phyloP scores from a whole-genome alignment of 1,140 invertebrate species.

The Kradibia gibbosae region DNA sequence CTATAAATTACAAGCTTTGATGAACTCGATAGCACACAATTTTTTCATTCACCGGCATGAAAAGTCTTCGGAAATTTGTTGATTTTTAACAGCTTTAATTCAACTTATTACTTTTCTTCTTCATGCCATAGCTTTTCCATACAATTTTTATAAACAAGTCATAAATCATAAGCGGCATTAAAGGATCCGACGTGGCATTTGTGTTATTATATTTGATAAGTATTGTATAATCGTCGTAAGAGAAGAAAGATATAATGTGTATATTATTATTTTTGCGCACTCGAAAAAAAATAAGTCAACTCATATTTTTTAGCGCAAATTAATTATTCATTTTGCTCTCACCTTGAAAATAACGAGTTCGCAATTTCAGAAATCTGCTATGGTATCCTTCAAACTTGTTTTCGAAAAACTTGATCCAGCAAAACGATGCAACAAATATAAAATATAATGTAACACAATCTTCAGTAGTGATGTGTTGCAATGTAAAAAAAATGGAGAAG shows the following conservation, averaged over 20 bases:
- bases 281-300: background rate
- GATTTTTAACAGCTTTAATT: too few relatives aligned
- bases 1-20: background rate
- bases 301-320: background rate
- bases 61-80: background rate
- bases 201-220: too few relatives aligned
- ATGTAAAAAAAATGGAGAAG: background rate
- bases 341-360: background rate
- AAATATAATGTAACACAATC: background rate
- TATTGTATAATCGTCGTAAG: too few relatives aligned
- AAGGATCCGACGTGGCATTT: too few relatives aligned
- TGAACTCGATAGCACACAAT: background rate
- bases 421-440: background rate
- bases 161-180: too few relatives aligned
- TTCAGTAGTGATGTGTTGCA: background rate
- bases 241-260: too few relatives aligned
- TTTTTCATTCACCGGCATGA: background rate
- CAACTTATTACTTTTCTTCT: too few relatives aligned
- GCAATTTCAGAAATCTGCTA: background rate
- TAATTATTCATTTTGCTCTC: background rate
- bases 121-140: too few relatives aligned
- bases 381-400: background rate
- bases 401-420: background rate
- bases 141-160: too few relatives aligned
- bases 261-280: too few relatives aligned